Conservation (phyloP, 2,888 invertebrate genomes). For the Orthosia gracilis region DNA sequence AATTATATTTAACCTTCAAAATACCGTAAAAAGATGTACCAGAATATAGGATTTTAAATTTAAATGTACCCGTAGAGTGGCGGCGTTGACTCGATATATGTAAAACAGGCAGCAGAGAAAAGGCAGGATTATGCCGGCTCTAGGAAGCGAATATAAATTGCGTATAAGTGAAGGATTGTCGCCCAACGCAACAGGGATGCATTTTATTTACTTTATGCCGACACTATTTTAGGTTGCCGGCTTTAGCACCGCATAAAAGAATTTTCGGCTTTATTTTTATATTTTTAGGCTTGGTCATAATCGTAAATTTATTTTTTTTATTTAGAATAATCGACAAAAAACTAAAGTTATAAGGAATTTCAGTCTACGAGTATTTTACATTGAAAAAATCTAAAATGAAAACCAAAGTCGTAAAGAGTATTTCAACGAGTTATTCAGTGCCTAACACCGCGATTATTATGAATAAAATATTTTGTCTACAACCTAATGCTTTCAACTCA, state of each 20-base stretch:
- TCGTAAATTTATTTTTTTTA: conserved; percentile 15
- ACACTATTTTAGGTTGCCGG: conserved; percentile 60
- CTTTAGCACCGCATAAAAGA: conserved; percentile 47
- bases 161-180: conserved; percentile 85
- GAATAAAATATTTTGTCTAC: conserved; percentile 54
- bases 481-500: conserved; percentile 41
- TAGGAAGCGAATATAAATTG: conserved; percentile 88
- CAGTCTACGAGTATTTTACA: neutral
- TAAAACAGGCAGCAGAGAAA: conserved; percentile 73
- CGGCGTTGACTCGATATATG: conserved; percentile 74
- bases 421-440: conserved; percentile 13
- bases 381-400: neutral
- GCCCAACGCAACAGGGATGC: conserved; percentile 70
- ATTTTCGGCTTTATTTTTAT: conserved; percentile 54
- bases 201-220: conserved; percentile 71
- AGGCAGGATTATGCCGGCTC: conserved; percentile 76
- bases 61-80: conserved; percentile 72
- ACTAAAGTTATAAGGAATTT: neutral
- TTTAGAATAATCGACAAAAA: conserved; percentile 1
- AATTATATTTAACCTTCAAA: conserved; percentile 30
- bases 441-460: conserved; percentile 31
- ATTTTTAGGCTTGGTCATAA: conserved; percentile 33
- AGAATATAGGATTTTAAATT: conserved; percentile 75
- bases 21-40: conserved; percentile 64
- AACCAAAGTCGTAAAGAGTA: conserved; percentile 13